These are phyloP conservation scores for Protaetia brevitarsis DNA, from an alignment of 1,140 invertebrate genomes.

Conservation along the genomic window DNA sequence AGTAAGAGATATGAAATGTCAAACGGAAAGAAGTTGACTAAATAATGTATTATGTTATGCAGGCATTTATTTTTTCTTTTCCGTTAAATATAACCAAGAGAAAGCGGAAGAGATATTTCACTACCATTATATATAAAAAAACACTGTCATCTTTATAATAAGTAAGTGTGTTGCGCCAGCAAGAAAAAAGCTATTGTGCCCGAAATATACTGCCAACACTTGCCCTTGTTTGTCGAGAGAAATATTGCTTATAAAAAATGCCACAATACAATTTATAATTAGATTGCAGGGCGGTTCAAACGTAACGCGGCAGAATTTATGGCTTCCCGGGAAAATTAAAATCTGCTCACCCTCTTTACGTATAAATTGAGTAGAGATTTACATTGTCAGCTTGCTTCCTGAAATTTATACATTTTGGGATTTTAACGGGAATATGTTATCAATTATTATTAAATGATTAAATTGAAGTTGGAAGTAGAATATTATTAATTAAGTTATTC, in stretches of 20 bases:
- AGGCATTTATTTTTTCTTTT: slow-evolving; percentile 1
- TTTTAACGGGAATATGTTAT: not conserved
- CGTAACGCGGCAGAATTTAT: slow-evolving; percentile 1
- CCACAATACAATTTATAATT: slow-evolving; percentile 18
- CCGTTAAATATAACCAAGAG: not conserved
- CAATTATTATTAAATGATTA: too few species aligned
- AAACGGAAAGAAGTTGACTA: too few species aligned
- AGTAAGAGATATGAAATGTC: too few species aligned
- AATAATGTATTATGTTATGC: too few species aligned
- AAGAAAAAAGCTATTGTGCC: not conserved
- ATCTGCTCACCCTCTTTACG: slow-evolving; percentile 14
- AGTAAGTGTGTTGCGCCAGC: not conserved
- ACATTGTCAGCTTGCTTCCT: not conserved
- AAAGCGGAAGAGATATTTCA: slow-evolving; percentile 4
- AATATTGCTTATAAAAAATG: slow-evolving; percentile 19
- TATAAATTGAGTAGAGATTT: slow-evolving; percentile 15
- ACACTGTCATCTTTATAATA: slow-evolving; percentile 3
- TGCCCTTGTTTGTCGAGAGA: slow-evolving; percentile 17
- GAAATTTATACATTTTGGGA: not conserved
- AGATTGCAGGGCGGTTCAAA: slow-evolving; percentile 10
- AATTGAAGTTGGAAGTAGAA: too few species aligned
- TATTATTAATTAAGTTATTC: too few species aligned
- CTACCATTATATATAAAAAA: slow-evolving; percentile 6
- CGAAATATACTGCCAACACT: slow-evolving; percentile 17
- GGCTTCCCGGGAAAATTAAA: slow-evolving; percentile 9